Evolutionary conservation across 1,140 invertebrate genomes (phyloP), one percentile per base, ranked within the genome.

Genomic region (Calliphora vicina): DNA sequence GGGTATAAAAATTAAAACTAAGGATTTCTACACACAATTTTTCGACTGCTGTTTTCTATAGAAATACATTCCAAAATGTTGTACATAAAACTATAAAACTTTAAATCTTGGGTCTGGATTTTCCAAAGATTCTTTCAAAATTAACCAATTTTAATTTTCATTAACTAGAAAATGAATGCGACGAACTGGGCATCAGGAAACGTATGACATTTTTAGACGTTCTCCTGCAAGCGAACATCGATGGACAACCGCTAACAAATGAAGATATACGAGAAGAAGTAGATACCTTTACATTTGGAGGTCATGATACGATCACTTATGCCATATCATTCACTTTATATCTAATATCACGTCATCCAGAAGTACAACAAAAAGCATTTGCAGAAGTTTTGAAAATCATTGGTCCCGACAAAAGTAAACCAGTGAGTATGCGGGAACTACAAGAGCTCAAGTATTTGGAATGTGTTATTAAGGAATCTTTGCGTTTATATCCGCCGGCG

Each of bases 231-330:
- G 91, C 92, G 73, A 92, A 92, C 82, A 87, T 92, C 12, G 91
- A 93, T 85, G 93, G 92, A 10, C 87, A 91, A 72, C 88, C 89
- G 45, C 90, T 96, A 57, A 92, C 91, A 9, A 91, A 94, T 84
- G 87, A 92, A 15, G 94, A 94, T 85, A 94, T 96, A 25, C 88
- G 92, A 80, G 93, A 95, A 89, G 93, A 95, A 91, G 94, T 95
- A 0, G 93, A 94, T 85, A 95, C 94, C 3, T 95, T 95, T 86
- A 94, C 95, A 92, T 95, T 95, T 90, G 94, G 93, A 91, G 95
- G 85, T 50, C 85, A 85, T 25, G 85, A 85, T 42, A 84, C 84
- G 9, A 84, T 83, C 1, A 84, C 50, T 50, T 74, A 73, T 72
- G 83, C 6, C 27, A 78, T 85, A 15, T 72, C 27, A 12, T 85